Base-by-base conservation (phyloP, 2,113 vertebrate genomes). In the Sialia sialis region DNA sequence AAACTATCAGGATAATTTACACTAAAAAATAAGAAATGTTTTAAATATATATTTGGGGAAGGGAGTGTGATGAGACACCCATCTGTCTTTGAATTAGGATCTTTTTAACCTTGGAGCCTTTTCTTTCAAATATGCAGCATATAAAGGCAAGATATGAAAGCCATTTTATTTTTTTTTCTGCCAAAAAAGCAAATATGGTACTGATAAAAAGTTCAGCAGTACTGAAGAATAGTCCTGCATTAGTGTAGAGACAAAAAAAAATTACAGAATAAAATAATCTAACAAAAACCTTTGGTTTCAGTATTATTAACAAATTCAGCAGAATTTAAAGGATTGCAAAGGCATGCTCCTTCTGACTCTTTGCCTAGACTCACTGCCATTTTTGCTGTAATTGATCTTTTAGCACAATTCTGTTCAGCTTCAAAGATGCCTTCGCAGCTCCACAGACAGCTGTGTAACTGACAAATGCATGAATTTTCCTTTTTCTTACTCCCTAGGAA, bases 371-470 rank as follows among this genome's bases (percentile, higher is more conserved):
- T 73, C 62, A 69, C 41, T 38, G 59, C 23, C 58, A 62, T 55
- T 83, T 70, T 67, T 83, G 29, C 49, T 88, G 63, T 64, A 90
- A 91, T 56, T 64, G 34, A 83, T 83, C 70, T 83, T 77, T 80
- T 73, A 85, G 38, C 32, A 90, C 36, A 82, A 62, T 26, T 93
- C 52, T 67, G 32, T 55, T 90, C 52, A 82, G 66, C 39, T 78
- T 89, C 36, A 72, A 56, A 94, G 44, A 67, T 15, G 46, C 44
- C 60, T 91, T 93, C 87, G 89, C 52, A 72, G n/a, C 54, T 91
- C 74, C 26, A 20, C 0, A 56, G 54, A 64, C 49, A 78, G 49
- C 44, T 62, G 36, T n/a, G 25, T 54, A 93, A 90, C 81, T 75
- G 82, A 72, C n/a, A 93, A 93, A 11, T 69, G 46, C 41, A 83